These are phyloP conservation scores for Drosophila sulfurigaster DNA, from an alignment of 1,140 invertebrate genomes.

Conservation along the genomic window DNA sequence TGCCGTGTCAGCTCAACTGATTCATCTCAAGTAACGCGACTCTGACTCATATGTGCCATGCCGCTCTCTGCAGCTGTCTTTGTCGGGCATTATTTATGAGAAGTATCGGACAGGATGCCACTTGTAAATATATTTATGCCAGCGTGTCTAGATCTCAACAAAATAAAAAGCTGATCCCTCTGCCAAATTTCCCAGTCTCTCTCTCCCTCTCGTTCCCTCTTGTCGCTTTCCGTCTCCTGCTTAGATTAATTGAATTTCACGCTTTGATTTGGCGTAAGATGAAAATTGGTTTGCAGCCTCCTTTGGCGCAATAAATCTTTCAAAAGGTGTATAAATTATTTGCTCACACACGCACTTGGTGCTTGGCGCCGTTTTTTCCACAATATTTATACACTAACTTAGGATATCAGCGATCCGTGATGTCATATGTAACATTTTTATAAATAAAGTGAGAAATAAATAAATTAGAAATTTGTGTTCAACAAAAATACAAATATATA, in stretches of 20 bases:
- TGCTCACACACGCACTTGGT: conserved; percentile 68
- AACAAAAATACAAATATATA: too few relatives aligned
- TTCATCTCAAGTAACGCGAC: conserved; percentile 63
- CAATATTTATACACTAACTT: conserved; percentile 35
- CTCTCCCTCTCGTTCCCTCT: background rate
- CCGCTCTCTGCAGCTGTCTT: conserved; percentile 26
- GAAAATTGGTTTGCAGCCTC: conserved; percentile 43
- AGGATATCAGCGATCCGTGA: background rate
- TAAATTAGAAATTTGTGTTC: background rate
- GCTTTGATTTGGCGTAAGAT: conserved; percentile 73
- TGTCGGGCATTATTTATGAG: conserved; percentile 49
- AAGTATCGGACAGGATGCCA: conserved; percentile 47
- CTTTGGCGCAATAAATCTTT: conserved; percentile 72
- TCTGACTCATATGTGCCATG: conserved; percentile 56
- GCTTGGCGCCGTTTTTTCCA: conserved; percentile 49
- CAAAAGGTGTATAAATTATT: conserved; percentile 81
- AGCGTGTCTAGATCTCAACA: conserved; percentile 32
- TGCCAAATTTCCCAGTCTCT: background rate
- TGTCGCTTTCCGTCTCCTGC: conserved; percentile 29
- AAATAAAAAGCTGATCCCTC: conserved; percentile 30
- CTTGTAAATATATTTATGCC: conserved; percentile 55
- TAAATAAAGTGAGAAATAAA: background rate
- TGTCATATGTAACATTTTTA: background rate
- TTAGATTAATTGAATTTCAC: conserved; percentile 82
- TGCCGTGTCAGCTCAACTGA: conserved; percentile 70